Evolutionary conservation across 2,113 vertebrate genomes (phyloP), one percentile per base, ranked within the genome.

Genomic region (Rhinoderma darwinii): DNA sequence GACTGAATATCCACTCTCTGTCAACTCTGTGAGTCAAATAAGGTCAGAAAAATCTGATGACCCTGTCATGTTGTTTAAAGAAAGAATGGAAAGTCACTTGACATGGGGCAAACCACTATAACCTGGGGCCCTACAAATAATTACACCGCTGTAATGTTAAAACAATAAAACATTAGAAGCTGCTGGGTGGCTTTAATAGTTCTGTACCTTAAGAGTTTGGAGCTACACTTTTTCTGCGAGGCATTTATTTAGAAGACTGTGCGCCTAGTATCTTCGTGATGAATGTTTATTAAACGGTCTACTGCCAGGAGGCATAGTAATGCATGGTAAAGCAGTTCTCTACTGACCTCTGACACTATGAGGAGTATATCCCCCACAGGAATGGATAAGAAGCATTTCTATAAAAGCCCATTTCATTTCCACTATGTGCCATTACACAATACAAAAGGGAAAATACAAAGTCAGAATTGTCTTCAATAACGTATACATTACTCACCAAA

Each of bases 1-100:
- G 41, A 54, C 37, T 27, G 72, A 81, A 73, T 35, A 81, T 73
- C 56, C 27, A 44, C 77, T 82, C 75, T 87, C 17, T 79, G 50
- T 87, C 86, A 75, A 54, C 37, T 44, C 27, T 15, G 51, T 32
- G 37, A 82, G 86, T 63, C 68, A 47, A 63, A 82, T 87, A 82
- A 82, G 86, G 86, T 87, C 78, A 87, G 22, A 4, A 18, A 43
- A 86, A 87, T 75, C 66, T 50, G 86, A 87, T 82, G 85, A 87
- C 39, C 78, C 78, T 8, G 68, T 82, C 78, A 82, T 75, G 56
- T 82, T 63, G 66, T 82, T 80, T 82, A 78, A 87, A 82, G 78
- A 51, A 63, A 43, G 47, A 75, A 74, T 80, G 82, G 35, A 82
- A 86, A 86, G 85, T 73, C 66, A 73, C 78, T 72, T 54, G 85